Evolutionary conservation across 2,888 invertebrate genomes (phyloP), one percentile per base, ranked within the genome.

Genomic region (Plagodis dolabraria): DNA sequence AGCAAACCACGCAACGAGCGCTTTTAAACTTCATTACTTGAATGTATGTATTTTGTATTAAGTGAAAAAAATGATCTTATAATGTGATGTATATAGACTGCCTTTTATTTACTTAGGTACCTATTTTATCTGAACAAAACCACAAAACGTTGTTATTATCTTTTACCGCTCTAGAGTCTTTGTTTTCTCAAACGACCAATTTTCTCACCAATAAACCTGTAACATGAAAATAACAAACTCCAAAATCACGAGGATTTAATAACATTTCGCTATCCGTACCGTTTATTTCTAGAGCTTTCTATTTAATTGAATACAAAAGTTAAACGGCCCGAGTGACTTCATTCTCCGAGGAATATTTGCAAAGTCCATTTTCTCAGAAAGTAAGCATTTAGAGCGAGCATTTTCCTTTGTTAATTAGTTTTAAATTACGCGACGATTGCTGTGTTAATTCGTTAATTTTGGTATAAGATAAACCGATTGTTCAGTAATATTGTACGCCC

Each of bases 371-470:
- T 89, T 80, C 84, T 82, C 77, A 75, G 83, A 79, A 84, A 87
- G 84, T 85, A 86, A 87, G 83, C 85, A 86, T 87, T 87, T 78
- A 76, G 76, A 82, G 82, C 80, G 79, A 83, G 81, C 87, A 79
- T 86, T 90, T 87, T 88, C 89, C 85, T 87, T 87, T 84, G 80
- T 82, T 90, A 91, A 91, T 92, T 89, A 89, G 89, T 89, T 90
- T 87, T 85, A 85, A 90, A 91, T 91, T 89, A 86, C 86, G 83
- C 84, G 85, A 83, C 83, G 85, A 88, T 87, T 81, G 89, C 84
- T 80, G 79, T 83, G 85, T 89, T 89, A 88, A 87, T 86, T 83
- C 72, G 80, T 72, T 86, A 84, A 87, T 89, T 89, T 82, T 70
- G 75, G 79, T 77, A 72, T 75, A 71, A 76, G 74, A 77, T 72